A percentile compares a stretch with the other conserved stretches of the same genome.
These are phyloP conservation scores for Nysson spinosus DNA, from an alignment of 2,888 invertebrate genomes.

Conservation along the genomic window DNA sequence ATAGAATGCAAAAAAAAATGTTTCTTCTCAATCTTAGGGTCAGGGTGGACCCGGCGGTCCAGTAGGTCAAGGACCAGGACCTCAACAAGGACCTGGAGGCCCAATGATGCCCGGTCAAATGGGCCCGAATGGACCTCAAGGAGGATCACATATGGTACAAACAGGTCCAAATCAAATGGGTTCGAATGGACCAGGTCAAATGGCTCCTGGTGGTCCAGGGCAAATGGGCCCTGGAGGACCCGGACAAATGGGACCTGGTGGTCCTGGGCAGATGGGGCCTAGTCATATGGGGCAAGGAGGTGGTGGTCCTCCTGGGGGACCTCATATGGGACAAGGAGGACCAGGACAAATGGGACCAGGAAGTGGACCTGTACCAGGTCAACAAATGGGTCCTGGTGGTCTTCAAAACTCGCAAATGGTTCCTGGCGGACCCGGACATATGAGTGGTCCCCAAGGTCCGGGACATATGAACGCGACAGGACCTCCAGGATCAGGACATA, in stretches of 20 bases:
- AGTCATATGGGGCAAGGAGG: constrained; percentile 67
- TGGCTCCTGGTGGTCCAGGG: constrained; percentile 57
- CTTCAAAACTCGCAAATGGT: constrained; percentile 66
- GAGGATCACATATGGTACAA: constrained; percentile 55
- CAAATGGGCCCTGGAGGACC: constrained; percentile 68
- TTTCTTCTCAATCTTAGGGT: constrained; percentile 53
- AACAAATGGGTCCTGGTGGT: constrained; percentile 63
- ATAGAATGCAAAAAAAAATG: not conserved
- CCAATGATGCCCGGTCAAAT: constrained; percentile 58
- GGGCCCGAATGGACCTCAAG: constrained; percentile 58
- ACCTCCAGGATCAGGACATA: constrained; percentile 54
- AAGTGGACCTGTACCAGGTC: constrained; percentile 41
- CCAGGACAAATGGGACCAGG: constrained; percentile 60
- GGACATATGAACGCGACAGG: constrained; percentile 36
- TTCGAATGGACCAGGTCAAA: constrained; percentile 59
- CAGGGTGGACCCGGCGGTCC: constrained; percentile 68
- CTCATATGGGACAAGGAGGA: constrained; percentile 44
- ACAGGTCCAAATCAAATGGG: constrained; percentile 62
- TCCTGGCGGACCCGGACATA: constrained; percentile 67
- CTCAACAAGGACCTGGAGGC: constrained; percentile 70
- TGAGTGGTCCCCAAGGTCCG: constrained; percentile 38
- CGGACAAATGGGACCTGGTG: constrained; percentile 54
- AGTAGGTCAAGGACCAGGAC: constrained; percentile 64
- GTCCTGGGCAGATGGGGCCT: constrained; percentile 64
- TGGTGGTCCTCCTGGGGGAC: constrained; percentile 61